phyloP scores from a whole-genome alignment of 1,140 invertebrate genomes.

The Cheumatopsyche charites region DNA sequence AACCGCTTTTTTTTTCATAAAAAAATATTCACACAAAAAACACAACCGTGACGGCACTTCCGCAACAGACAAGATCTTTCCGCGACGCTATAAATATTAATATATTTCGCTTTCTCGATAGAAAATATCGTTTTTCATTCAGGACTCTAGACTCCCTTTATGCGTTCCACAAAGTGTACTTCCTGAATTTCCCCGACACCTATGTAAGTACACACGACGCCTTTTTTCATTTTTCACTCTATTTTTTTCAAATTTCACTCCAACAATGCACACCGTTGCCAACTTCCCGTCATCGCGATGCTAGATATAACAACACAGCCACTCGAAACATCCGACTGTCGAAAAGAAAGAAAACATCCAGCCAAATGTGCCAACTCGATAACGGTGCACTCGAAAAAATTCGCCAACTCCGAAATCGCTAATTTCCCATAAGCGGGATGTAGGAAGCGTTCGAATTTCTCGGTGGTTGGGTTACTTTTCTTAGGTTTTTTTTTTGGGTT shows the following conservation, averaged over 20 bases:
- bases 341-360: too few species aligned
- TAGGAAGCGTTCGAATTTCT: neutral
- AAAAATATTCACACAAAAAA: neutral
- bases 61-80: constrained; percentile 15
- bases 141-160: constrained; percentile 14
- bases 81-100: constrained; percentile 26
- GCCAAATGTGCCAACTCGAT: too few species aligned
- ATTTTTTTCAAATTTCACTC: too few species aligned
- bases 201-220: too few species aligned
- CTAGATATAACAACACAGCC: neutral
- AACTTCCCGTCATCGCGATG: constrained; percentile 26
- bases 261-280: constrained; percentile 13
- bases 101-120: neutral
- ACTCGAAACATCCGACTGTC: neutral
- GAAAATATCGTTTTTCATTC: constrained; percentile 35
- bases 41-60: constrained; percentile 20
- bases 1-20: neutral
- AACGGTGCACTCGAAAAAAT: too few species aligned
- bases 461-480: neutral
- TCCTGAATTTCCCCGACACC: constrained; percentile 38
- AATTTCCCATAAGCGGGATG: too few species aligned
- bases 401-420: too few species aligned
- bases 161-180: constrained; percentile 27
- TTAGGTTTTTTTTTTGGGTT: neutral
- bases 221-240: too few species aligned